These are phyloP conservation scores for Stenopsyche tienmushanensis DNA, from an alignment of 1,140 invertebrate species.

Conservation along the genomic window DNA sequence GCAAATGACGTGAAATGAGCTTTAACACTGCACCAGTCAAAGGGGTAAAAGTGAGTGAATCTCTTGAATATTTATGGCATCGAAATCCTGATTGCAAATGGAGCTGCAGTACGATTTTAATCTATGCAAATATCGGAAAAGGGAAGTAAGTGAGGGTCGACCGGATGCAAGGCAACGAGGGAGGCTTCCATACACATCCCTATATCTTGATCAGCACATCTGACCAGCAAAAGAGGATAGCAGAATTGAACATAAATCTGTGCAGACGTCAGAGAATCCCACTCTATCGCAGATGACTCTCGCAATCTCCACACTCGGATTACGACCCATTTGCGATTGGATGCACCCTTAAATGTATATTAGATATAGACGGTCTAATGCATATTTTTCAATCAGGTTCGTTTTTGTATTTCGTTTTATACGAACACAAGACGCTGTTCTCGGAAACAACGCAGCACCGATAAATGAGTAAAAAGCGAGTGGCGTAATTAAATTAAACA, in stretches of 20 bases:
- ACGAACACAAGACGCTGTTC: no score
- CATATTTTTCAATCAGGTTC: no score
- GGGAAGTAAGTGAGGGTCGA: not conserved
- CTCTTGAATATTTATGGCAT: constrained; percentile 34
- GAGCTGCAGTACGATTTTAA: constrained; percentile 32
- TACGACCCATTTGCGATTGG: no score
- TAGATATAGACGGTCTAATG: no score
- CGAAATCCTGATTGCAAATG: constrained; percentile 18
- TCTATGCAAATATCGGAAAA: constrained; percentile 34
- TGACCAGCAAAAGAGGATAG: not conserved
- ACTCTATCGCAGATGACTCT: not conserved
- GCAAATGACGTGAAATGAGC: no score
- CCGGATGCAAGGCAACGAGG: constrained; percentile 5
- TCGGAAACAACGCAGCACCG: no score
- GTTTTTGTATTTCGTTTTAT: no score
- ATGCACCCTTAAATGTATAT: no score
- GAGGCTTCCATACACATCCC: not conserved
- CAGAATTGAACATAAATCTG: constrained; percentile 9
- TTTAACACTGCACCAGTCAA: no score
- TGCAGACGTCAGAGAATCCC: not conserved
- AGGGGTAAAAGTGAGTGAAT: not conserved
- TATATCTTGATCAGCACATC: not conserved
- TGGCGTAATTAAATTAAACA: no score
- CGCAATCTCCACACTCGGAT: not conserved
- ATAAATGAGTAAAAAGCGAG: no score